These are phyloP conservation scores for Napeogenes sylphis DNA, from an alignment of 2,888 invertebrate genomes.

Conservation along the genomic window DNA sequence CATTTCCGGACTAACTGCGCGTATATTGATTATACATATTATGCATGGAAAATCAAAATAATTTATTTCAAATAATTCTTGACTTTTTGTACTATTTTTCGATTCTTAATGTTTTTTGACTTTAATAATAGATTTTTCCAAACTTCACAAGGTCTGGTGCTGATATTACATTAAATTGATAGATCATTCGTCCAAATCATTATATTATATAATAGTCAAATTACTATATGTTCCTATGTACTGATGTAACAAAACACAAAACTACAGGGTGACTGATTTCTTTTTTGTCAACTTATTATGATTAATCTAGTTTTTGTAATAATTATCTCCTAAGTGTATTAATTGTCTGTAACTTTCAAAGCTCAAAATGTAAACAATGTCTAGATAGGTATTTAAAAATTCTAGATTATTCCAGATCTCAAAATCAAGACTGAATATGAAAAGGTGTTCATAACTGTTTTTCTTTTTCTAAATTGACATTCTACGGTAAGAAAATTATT, in stretches of 20 bases:
- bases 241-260: not conserved
- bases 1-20: not conserved
- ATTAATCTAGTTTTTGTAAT: too few species aligned
- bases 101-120: slow-evolving; percentile 23
- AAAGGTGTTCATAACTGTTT: slow-evolving; percentile 2
- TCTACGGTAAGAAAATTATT: too few species aligned
- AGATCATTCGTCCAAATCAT: not conserved
- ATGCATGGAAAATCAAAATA: too few species aligned
- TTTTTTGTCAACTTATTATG: not conserved
- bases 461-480: not conserved
- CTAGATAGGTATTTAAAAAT: not conserved
- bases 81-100: slow-evolving; percentile 21
- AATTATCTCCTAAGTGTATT: too few species aligned
- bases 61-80: slow-evolving; percentile 1
- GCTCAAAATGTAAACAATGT: too few species aligned
- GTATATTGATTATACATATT: too few species aligned
- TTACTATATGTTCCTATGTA: not conserved
- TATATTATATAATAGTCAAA: too few species aligned
- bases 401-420: not conserved
- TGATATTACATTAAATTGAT: slow-evolving; percentile 11
- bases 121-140: slow-evolving; percentile 20
- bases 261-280: not conserved
- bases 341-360: too few species aligned
- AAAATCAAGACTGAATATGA: slow-evolving; percentile 5
- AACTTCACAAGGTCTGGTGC: slow-evolving; percentile 21